Base-by-base conservation (phyloP, 2,888 invertebrate genomes). In the Epistrophe grossulariae region DNA sequence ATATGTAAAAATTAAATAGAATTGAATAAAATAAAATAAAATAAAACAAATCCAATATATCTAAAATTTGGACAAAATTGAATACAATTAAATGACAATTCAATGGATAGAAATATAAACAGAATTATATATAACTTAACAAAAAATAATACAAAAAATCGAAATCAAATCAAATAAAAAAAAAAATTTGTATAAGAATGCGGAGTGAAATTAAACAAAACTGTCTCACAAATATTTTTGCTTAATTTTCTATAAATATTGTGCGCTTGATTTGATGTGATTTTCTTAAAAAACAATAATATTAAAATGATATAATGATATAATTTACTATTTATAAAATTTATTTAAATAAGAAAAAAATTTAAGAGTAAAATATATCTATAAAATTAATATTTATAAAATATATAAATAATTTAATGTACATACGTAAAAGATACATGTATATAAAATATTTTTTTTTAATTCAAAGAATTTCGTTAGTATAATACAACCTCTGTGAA, bases 241-340 rank as follows among this genome's bases (percentile, higher is more conserved):
- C 15, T 43, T 6, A 43, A 15, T 19, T 50, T 50, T 10, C 48
- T 50, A 17, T 50, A 8, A 11, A 52, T 40, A 40, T 50, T 66
- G 66, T 66, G 66, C 66, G 66, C 48, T 66, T 66, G 48, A 50
- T 35, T 66, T 66, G 4, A 35, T 13, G 48, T 66, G 60, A 60
- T 45, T 64, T 45, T 24, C 24, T 24, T 10, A 31, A n/a, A 64
- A 5, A 28, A 7, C 28, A 0, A 11, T 17, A 0, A 24, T n/a
- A 10, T 2, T n/a, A 15, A 19, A 43, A 40, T 15, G 3, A 15
- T 9, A n/a, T 24, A 24, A 43, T 15, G 1, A 28, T 9, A 13
- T 4, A 0, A 24, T 13, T 24, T 7, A 13, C 6, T 52, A 6
- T 0, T 7, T 24, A 5, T 4, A 19, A 19, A 10, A 11, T 10